phyloP scores from a whole-genome alignment of 2,888 invertebrate species.

The Yponomeuta sedellus region DNA sequence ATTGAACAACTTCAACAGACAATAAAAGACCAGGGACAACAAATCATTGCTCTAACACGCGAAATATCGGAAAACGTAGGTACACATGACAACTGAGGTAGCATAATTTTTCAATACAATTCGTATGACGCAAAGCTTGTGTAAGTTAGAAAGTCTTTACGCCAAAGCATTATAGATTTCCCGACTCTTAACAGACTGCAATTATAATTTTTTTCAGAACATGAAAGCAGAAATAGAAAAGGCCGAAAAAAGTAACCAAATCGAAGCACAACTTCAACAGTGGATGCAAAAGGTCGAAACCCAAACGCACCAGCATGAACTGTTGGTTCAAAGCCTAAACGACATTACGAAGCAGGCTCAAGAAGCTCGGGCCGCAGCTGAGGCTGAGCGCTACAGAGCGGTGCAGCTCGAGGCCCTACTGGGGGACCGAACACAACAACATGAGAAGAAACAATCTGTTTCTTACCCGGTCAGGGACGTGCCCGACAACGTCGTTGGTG shows the following conservation, averaged over 20 bases:
- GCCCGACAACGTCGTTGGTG: neutral
- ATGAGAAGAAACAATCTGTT: neutral
- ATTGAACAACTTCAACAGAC: constrained; percentile 58
- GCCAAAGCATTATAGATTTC: no score
- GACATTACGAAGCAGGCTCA: constrained; percentile 52
- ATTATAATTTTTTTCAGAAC: constrained; percentile 36
- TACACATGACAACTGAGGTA: constrained; percentile 16
- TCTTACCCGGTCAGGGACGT: neutral
- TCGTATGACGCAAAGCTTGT: no score
- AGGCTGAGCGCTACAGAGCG: constrained; percentile 47
- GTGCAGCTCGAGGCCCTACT: constrained; percentile 45
- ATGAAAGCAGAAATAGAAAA: constrained; percentile 39
- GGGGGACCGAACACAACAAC: constrained; percentile 23
- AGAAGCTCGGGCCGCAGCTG: constrained; percentile 47
- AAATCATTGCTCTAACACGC: constrained; percentile 65
- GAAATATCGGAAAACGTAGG: constrained; percentile 61
- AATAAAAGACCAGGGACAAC: constrained; percentile 69
- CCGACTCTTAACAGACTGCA: no score
- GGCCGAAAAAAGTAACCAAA: constrained; percentile 42
- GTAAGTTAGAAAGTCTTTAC: no score
- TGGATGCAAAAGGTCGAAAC: constrained; percentile 54
- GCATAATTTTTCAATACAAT: no score
- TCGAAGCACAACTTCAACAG: constrained; percentile 47
- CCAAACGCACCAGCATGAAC: constrained; percentile 57
- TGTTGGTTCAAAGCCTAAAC: constrained; percentile 53